Percentiles rank a stretch among this genome's conserved stretches.
Evolutionary conservation across 2,888 invertebrate species (phyloP).

Genomic region (Andrena fulva): DNA sequence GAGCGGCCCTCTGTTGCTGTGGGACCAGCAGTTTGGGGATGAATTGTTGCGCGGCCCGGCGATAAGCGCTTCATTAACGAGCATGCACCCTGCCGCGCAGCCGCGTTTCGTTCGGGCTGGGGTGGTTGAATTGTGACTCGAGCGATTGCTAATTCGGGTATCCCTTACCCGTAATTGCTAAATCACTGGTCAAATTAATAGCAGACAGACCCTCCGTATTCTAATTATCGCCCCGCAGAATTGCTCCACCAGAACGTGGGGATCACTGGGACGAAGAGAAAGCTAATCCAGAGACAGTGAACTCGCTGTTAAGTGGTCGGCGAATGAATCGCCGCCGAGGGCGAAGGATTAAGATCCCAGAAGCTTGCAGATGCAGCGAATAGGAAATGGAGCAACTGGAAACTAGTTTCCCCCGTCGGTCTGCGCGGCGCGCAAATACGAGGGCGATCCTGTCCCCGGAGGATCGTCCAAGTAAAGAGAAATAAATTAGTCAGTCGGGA

Average conservation of each 20-base stretch:
- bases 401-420: constrained; percentile 17
- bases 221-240: too few relatives aligned
- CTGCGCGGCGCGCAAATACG: constrained; percentile 4
- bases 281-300: too few relatives aligned
- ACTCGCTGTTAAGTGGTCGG: background rate
- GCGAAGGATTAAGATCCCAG: background rate
- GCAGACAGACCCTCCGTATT: too few relatives aligned
- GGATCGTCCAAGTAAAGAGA: constrained; percentile 24
- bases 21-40: background rate
- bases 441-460: constrained; percentile 8
- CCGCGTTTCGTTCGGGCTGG: too few relatives aligned
- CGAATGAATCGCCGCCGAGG: background rate
- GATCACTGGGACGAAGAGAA: too few relatives aligned
- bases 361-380: background rate
- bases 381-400: constrained; percentile 15
- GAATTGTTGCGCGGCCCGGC: background rate
- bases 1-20: background rate
- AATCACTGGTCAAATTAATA: too few relatives aligned
- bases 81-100: too few relatives aligned
- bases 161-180: too few relatives aligned
- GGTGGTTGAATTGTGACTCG: background rate
- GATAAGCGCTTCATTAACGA: too few relatives aligned
- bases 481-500: constrained; percentile 23
- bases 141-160: background rate
- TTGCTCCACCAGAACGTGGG: too few relatives aligned